phyloP scores from a whole-genome alignment of 2,888 invertebrate species.

The Tenthredo scrophulariae region DNA sequence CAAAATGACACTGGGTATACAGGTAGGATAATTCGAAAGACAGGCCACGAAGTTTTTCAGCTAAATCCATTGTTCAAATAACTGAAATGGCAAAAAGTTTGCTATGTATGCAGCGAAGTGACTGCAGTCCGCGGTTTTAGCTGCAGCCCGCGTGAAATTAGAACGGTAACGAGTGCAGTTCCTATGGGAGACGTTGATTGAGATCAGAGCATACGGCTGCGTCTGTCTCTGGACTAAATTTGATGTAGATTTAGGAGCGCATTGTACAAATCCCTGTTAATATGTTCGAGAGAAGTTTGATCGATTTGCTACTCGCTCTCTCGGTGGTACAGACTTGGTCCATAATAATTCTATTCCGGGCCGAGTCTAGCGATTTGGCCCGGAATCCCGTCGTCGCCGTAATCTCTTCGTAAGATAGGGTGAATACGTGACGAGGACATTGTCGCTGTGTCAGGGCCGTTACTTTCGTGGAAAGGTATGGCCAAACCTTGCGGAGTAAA shows the following conservation, averaged over 20 bases:
- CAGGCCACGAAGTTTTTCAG: not conserved
- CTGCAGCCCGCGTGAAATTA: conserved; percentile 44
- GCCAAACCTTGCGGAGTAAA: not conserved
- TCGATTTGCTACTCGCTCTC: conserved; percentile 34
- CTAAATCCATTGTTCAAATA: conserved; percentile 10
- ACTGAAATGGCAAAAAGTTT: not conserved
- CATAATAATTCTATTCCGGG: conserved; percentile 44
- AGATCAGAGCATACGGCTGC: conserved; percentile 14
- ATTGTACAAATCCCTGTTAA: conserved; percentile 30
- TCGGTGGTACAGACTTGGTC: not conserved
- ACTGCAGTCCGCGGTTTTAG: conserved; percentile 26
- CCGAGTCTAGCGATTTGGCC: conserved; percentile 37
- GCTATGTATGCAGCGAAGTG: not conserved
- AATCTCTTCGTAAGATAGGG: not conserved
- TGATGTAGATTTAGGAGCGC: conserved; percentile 16
- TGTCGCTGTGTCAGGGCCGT: not conserved
- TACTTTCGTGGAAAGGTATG: not conserved
- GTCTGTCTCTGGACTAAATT: not conserved
- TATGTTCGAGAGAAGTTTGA: conserved; percentile 29
- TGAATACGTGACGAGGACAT: conserved; percentile 43
- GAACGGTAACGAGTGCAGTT: conserved; percentile 43
- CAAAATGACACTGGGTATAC: not conserved
- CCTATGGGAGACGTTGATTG: conserved; percentile 52
- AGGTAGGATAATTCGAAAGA: not conserved
- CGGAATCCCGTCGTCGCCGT: conserved; percentile 6